These are phyloP conservation scores for Halictus quadricinctus DNA, from an alignment of 2,888 invertebrate species.

Conservation along the genomic window DNA sequence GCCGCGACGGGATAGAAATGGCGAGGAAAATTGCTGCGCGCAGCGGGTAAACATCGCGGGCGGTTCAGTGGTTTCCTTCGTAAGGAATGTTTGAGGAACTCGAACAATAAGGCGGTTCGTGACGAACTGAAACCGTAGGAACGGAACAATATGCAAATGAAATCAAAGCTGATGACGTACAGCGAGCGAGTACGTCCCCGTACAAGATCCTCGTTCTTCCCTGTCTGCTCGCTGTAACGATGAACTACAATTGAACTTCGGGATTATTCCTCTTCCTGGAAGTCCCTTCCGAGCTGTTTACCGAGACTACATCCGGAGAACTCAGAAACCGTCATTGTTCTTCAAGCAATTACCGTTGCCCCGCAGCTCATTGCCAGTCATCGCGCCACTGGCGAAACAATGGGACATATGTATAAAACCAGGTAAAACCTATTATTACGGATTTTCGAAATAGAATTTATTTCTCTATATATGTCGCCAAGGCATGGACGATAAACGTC, in stretches of 20 bases:
- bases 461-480: too few relatives aligned
- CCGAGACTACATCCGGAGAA: neutral
- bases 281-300: constrained; percentile 7
- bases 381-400: neutral
- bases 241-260: neutral
- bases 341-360: constrained; percentile 13
- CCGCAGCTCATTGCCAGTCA: constrained; percentile 11
- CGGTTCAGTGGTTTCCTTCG: neutral
- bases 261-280: neutral
- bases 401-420: neutral
- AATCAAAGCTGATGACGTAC: constrained; percentile 21
- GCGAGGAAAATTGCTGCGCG: neutral
- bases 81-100: constrained; percentile 6
- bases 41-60: neutral
- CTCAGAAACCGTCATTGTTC: constrained; percentile 16
- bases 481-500: too few relatives aligned
- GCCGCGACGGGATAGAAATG: neutral
- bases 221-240: constrained; percentile 11
- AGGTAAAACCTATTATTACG: neutral
- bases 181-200: neutral
- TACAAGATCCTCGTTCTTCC: neutral
- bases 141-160: constrained; percentile 30
- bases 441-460: neutral
- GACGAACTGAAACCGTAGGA: constrained; percentile 12
- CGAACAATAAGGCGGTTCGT: constrained; percentile 2